Conservation (phyloP, 2,113 vertebrate genomes). For the Ameiurus melas region DNA sequence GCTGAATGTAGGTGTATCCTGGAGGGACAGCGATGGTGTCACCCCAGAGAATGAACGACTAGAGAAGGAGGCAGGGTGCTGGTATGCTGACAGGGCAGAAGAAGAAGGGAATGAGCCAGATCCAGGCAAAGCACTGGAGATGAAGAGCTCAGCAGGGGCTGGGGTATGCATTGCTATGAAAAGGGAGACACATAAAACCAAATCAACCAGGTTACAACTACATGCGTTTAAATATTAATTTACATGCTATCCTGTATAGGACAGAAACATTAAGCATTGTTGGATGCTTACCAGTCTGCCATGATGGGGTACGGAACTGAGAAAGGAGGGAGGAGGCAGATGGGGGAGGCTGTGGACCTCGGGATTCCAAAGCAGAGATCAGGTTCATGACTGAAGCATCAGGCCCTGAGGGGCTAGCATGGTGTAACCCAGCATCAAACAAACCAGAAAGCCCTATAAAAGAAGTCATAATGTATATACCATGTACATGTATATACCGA, state of each 20-base stretch:
- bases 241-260: background rate
- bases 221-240: background rate
- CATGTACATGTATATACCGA: background rate
- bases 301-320: conserved; percentile 88
- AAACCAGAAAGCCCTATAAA: conserved; percentile 82
- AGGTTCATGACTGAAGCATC: conserved; percentile 90
- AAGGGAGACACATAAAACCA: conserved; percentile 47
- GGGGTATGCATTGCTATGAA: conserved; percentile 87
- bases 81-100: conserved; percentile 87
- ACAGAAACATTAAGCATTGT: background rate
- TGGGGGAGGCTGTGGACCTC: conserved; percentile 82
- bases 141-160: conserved; percentile 87
- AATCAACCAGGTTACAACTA: conserved; percentile 31
- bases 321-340: conserved; percentile 89
- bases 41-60: conserved; percentile 82
- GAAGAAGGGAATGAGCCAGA: conserved; percentile 86
- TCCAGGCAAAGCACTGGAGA: conserved; percentile 84
- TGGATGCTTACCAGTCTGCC: conserved; percentile 83
- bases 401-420: conserved; percentile 79
- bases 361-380: conserved; percentile 89
- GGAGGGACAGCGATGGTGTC: conserved; percentile 82
- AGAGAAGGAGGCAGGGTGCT: conserved; percentile 88
- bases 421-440: conserved; percentile 86
- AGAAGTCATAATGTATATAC: background rate
- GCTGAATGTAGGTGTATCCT: conserved; percentile 85